Evolutionary conservation across 2,888 invertebrate species (phyloP), one percentile per base, ranked within the genome.

Genomic region (Callyntrura guangdongensis): DNA sequence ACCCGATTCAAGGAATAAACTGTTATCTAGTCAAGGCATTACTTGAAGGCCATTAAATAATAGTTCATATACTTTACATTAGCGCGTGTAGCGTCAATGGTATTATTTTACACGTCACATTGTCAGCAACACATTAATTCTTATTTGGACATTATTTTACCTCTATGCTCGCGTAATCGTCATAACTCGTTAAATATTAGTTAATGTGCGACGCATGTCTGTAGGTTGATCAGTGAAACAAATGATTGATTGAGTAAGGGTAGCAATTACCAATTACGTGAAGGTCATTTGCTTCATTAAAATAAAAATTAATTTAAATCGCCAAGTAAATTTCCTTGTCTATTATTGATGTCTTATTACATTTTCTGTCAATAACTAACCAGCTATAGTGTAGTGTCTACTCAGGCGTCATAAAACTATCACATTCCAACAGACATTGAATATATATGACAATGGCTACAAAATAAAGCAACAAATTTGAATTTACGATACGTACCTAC

Each of bases 261-360:
- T 11, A 72, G 47, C 72, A 47, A n/a, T 47, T 22, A 53, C 12
- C 53, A 49, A 77, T 77, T 77, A 22, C 12, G 1, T 14, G 74
- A 77, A 77, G 74, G 53, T 22, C 22, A n/a, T 77, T 49, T 53
- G n/a, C 49, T 77, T 77, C 53, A 77, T 77, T 77, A 77, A 77
- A 53, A n/a, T 22, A 17, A 36, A 72, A 47, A 45, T 53, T 47
- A 77, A 22, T 77, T 25, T 12, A 77, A 72, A n/a, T 45, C 45
- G 6, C 45, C 4, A 17, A 11, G 11, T 49, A 77, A 20, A n/a
- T 49, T 53, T 77, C 53, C 74, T 77, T 20, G 45, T 72, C 20
- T 77, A 25, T 25, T 77, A 25, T 25, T 49, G 20, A 49, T 22
- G 20, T 77, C 20, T 77, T 53, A 77, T 49, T 49, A 22, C 36